These are phyloP conservation scores for Oryctes rhinoceros DNA, from an alignment of 1,140 invertebrate species.

Conservation along the genomic window DNA sequence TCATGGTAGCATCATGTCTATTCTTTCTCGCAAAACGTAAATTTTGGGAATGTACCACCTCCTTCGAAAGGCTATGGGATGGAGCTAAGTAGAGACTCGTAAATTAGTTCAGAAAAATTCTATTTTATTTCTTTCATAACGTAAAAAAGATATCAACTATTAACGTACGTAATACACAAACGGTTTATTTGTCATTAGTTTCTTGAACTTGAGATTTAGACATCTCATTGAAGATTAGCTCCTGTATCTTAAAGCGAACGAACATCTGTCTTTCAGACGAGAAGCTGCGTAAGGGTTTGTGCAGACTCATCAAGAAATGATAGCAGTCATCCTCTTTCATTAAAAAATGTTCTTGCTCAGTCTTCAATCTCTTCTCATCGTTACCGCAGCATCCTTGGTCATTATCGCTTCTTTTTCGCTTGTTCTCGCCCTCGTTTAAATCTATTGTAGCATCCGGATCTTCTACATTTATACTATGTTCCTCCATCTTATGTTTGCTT, in stretches of 20 bases:
- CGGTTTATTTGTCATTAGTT: not conserved
- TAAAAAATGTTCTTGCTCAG: not conserved
- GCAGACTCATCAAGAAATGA: constrained; percentile 18
- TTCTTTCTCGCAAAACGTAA: too few relatives aligned
- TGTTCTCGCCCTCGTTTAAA: not conserved
- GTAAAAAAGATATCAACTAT: not conserved
- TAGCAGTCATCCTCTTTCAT: not conserved
- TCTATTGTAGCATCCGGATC: not conserved
- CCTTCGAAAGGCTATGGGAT: too few relatives aligned
- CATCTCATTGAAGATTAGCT: not conserved
- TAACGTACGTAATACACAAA: not conserved
- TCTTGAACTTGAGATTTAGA: not conserved
- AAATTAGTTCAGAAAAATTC: too few relatives aligned
- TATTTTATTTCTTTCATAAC: too few relatives aligned
- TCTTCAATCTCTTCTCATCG: not conserved
- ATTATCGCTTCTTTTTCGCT: not conserved
- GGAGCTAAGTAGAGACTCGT: too few relatives aligned
- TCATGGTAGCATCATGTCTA: too few relatives aligned
- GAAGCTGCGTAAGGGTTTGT: not conserved
- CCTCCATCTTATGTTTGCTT: not conserved
- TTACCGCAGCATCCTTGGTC: not conserved
- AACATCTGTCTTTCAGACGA: not conserved
- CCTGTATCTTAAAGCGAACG: not conserved
- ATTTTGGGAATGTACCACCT: too few relatives aligned
- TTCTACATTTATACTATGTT: not conserved